Evolutionary conservation across 2,797 vertebrate genomes (phyloP), one percentile per base, ranked within the genome.

Genomic region (Alauda arvensis): DNA sequence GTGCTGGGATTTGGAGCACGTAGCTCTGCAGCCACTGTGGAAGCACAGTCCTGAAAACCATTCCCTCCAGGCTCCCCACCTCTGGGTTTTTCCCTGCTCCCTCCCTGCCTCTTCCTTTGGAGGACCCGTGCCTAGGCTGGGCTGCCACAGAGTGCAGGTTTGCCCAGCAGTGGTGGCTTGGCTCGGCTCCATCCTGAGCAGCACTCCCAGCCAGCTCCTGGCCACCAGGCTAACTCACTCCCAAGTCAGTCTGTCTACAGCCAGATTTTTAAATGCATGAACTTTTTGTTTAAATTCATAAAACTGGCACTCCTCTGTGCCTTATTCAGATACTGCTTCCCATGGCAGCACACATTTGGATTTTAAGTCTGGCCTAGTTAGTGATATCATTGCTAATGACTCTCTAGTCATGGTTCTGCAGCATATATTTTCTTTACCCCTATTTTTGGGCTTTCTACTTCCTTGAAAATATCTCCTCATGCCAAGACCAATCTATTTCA

Each of bases 251-350:
- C 60, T n/a, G 61, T 67, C 83, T 85, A 33, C 39, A 56, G 90
- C 25, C 67, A 63, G 25, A n/a, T 65, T 85, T 83, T 74, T 48
- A 80, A 85, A 79, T n/a, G 63, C 43, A 25, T 57, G 20, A 83
- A 81, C n/a, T 86, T 82, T n/a, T 26, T 77, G 85, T 83, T 90
- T 87, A 72, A 89, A 92, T 91, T 63, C 68, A 93, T 31, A 91
- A 83, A 61, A 53, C 48, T 67, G 72, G 45, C 74, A 63, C 14
- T 70, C 1, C 49, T 75, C 24, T 1, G 15, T 24, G 61, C n/a
- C n/a, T 70, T 60, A 60, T 16, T 45, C 55, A 57, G 61, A 29
- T 57, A 59, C 4, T 60, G 39, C 53, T 68, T 76, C 46, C 71
- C 0, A 0, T 55, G 57, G 56, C 77, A 82, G 45, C 16, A 14